These are phyloP conservation scores for Aplidium turbinatum DNA, from an alignment of 23 tunicate genomes.

Conservation along the genomic window DNA sequence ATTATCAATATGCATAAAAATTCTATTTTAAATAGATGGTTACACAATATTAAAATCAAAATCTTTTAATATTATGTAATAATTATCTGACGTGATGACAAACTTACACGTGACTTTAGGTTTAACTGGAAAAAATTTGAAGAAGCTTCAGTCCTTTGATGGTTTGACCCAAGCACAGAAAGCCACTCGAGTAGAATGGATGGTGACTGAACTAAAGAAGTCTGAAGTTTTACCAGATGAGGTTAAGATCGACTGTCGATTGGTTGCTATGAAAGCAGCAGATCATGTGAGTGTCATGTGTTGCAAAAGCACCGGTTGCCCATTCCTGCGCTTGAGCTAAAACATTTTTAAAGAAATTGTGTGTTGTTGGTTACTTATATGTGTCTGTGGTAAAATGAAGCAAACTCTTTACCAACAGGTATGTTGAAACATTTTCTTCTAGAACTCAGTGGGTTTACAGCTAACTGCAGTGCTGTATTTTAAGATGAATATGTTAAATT, in stretches of 20 bases:
- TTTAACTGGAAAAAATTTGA: slow-evolving; percentile 67
- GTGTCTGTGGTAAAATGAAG: too few relatives aligned
- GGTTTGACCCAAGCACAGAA: slow-evolving; percentile 84
- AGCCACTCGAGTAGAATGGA: slow-evolving; percentile 73
- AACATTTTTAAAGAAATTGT: too few relatives aligned
- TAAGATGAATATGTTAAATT: too few relatives aligned
- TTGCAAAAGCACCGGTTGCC: not conserved
- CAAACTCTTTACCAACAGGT: too few relatives aligned
- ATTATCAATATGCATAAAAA: too few relatives aligned
- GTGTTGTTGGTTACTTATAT: too few relatives aligned
- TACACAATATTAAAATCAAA: too few relatives aligned
- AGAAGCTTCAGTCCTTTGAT: slow-evolving; percentile 76
- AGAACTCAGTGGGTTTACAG: too few relatives aligned
- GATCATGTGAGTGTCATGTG: slow-evolving; percentile 53
- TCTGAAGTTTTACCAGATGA: slow-evolving; percentile 73
- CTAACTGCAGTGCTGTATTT: too few relatives aligned
- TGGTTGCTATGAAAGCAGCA: slow-evolving; percentile 62
- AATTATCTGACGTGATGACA: not conserved
- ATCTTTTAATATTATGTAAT: not conserved
- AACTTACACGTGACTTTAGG: slow-evolving; percentile 30
- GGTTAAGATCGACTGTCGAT: slow-evolving; percentile 56
- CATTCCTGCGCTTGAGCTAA: too few relatives aligned
- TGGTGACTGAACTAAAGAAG: slow-evolving; percentile 77
- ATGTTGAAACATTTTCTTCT: too few relatives aligned
- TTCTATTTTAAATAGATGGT: too few relatives aligned